Percentiles rank a stretch among this genome's conserved stretches.
These are phyloP conservation scores for Acarapis woodi DNA, from an alignment of 1,140 invertebrate species.

Conservation along the genomic window DNA sequence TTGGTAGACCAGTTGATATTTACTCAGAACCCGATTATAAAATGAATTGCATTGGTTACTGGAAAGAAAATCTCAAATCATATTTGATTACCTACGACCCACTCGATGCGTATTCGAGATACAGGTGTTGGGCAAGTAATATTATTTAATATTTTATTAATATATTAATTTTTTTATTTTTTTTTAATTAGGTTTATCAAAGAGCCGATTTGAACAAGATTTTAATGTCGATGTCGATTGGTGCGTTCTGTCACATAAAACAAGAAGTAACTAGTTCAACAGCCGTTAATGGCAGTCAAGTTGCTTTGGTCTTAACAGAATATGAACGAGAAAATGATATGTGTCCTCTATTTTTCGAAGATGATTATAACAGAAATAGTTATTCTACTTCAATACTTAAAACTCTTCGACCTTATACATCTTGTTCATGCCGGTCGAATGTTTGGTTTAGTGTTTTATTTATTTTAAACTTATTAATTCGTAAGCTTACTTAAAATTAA, in stretches of 20 bases:
- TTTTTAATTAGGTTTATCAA: no score
- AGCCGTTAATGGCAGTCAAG: constrained; percentile 60
- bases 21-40: constrained; percentile 84
- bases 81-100: constrained; percentile 90
- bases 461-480: no score
- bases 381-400: background rate
- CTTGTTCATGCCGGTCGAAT: constrained; percentile 5
- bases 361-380: background rate
- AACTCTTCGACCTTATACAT: constrained; percentile 6
- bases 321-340: constrained; percentile 64
- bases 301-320: constrained; percentile 61
- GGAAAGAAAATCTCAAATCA: constrained; percentile 90
- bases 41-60: constrained; percentile 88
- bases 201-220: constrained; percentile 67
- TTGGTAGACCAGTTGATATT: constrained; percentile 67
- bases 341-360: no score
- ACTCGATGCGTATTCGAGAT: constrained; percentile 75
- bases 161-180: no score
- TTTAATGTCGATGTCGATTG: constrained; percentile 60
- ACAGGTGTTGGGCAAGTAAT: constrained; percentile 93
- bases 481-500: no score
- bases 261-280: constrained; percentile 68
- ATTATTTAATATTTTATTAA: no score
- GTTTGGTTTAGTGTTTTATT: constrained; percentile 4
- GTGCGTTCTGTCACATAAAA: constrained; percentile 58